Evolutionary conservation across 1,140 invertebrate species (phyloP), one percentile per base, ranked within the genome.

Genomic region (Brachionus manjavacas): DNA sequence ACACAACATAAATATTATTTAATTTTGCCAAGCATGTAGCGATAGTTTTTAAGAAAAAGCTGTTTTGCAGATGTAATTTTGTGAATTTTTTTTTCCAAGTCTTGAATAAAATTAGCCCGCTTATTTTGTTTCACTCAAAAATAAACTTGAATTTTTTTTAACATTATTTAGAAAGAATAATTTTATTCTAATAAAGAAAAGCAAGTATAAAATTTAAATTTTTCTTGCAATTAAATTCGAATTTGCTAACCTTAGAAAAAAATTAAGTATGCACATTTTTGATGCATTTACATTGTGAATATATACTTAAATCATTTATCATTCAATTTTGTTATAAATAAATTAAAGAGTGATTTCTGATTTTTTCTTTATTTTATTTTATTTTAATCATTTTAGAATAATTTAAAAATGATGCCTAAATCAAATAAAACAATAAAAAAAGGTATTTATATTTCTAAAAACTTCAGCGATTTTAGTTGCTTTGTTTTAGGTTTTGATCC

Each of bases 401-500:
- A 14, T 16, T 20, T 9, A 76, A 76, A 76, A 76, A 76, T 76
- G 72, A 46, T 76, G 72, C 72, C 72, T 25, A 76, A 76, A 76
- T 46, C 41, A 4, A 76, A 46, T 49, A 76, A 76, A 28, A 76
- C 46, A 49, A 76, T 76, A 23, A 76, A 76, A 49, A 76, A 76
- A 46, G 72, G 72, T 76, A 39, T 35, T 70, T 28, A 11, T 14
- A 3, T n/a, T 70, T 31, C n/a, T 31, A 39, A 76, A 76, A 76
- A 23, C 8, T 49, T 25, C 14, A 14, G 8, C 12, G 28, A 20
- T 25, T 12, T 49, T 16, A 66, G 28, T 66, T 70, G 31, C 6
- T 20, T 8, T 9, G 11, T 35, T 9, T 41, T 64, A 81, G 79
- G 79, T 20, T 81, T 81, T 68, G 79, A 81, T 46, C 79, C 79